These are phyloP conservation scores for Scaptomyza polygonia DNA, from an alignment of 2,888 invertebrate species.

Conservation along the genomic window DNA sequence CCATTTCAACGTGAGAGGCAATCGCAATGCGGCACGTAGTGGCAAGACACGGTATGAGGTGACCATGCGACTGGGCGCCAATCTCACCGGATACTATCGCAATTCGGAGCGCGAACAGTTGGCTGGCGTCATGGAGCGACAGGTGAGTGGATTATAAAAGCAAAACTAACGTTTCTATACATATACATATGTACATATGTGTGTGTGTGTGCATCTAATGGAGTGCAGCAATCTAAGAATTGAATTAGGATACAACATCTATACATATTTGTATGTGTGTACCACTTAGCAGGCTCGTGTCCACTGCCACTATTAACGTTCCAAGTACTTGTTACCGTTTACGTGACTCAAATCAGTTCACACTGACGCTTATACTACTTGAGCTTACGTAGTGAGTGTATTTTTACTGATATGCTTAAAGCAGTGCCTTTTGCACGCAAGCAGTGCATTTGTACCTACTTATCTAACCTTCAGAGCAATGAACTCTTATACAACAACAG, in stretches of 20 bases:
- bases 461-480: background rate
- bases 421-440: background rate
- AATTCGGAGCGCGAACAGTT: slow-evolving; percentile 79
- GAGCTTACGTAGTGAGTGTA: background rate
- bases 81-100: slow-evolving; percentile 82
- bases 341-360: slow-evolving; percentile 31
- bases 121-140: slow-evolving; percentile 81
- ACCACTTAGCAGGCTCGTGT: slow-evolving; percentile 2
- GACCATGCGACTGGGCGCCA: slow-evolving; percentile 83
- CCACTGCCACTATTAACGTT: background rate
- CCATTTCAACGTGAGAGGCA: slow-evolving; percentile 57
- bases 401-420: background rate
- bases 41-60: slow-evolving; percentile 84
- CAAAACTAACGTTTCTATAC: slow-evolving; percentile 1
- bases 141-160: slow-evolving; percentile 77
- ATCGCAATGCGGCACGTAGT: slow-evolving; percentile 75
- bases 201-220: slow-evolving; percentile 13
- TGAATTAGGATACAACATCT: slow-evolving; percentile 25
- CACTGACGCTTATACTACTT: background rate
- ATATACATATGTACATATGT: background rate
- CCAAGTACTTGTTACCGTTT: background rate
- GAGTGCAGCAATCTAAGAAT: slow-evolving; percentile 38
- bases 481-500: no score
- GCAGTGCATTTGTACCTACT: no score
- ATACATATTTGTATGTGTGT: background rate